phyloP scores from a whole-genome alignment of 2,113 vertebrate species.

The Labrus mixtus region DNA sequence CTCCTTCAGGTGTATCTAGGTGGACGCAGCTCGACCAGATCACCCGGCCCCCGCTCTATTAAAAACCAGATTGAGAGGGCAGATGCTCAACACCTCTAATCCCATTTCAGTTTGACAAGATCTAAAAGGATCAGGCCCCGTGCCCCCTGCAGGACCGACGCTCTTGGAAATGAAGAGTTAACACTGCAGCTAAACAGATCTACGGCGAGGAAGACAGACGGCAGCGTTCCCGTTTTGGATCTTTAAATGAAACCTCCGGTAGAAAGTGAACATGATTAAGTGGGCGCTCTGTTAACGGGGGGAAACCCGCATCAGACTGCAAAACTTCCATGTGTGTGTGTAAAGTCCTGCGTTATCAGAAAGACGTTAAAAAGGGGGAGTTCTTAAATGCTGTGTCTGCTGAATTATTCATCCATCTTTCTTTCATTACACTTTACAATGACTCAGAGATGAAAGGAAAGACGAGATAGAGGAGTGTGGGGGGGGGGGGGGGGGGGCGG shows the following conservation, averaged over 20 bases:
- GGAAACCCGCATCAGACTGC: slow-evolving; percentile 46
- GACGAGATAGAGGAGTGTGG: slow-evolving; percentile 43
- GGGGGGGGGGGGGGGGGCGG: slow-evolving; percentile 4
- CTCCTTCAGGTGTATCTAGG: slow-evolving; percentile 41
- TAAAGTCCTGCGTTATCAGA: slow-evolving; percentile 51
- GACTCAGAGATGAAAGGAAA: slow-evolving; percentile 78
- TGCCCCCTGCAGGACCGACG: slow-evolving; percentile 7
- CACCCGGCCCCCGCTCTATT: slow-evolving; percentile 48
- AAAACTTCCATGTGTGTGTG: slow-evolving; percentile 35
- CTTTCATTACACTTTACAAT: slow-evolving; percentile 78
- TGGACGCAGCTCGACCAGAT: slow-evolving; percentile 33
- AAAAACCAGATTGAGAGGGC: slow-evolving; percentile 68
- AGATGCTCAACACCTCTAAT: slow-evolving; percentile 81
- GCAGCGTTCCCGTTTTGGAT: slow-evolving; percentile 5
- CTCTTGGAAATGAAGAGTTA: slow-evolving; percentile 54
- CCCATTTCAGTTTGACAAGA: slow-evolving; percentile 76
- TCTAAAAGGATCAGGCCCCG: slow-evolving; percentile 71
- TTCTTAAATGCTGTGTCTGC: slow-evolving; percentile 63
- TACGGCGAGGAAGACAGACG: slow-evolving; percentile 18
- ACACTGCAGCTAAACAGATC: slow-evolving; percentile 36
- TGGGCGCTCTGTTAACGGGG: slow-evolving; percentile 27
- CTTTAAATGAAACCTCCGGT: slow-evolving; percentile 16
- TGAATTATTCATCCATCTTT: slow-evolving; percentile 80
- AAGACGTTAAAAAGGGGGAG: slow-evolving; percentile 59
- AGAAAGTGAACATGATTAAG: slow-evolving; percentile 30